These are phyloP conservation scores for Blastomussa wellsi DNA, from an alignment of 92 coral and sea anemone genomes.

Conservation along the genomic window DNA sequence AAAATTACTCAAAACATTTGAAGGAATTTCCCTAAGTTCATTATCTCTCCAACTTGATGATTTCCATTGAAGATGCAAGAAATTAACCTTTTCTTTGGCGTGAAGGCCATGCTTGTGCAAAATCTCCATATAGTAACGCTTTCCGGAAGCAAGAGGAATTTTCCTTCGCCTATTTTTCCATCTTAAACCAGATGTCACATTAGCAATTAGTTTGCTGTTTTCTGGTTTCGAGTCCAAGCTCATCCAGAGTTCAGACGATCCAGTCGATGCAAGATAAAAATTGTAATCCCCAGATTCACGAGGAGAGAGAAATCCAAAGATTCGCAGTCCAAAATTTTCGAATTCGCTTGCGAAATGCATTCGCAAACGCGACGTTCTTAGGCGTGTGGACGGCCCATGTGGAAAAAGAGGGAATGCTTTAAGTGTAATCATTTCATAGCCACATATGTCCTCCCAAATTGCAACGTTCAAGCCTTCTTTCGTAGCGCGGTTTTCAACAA, in stretches of 20 bases:
- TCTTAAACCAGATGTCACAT: neutral
- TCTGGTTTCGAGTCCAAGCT: constrained; percentile 66
- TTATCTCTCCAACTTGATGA: constrained; percentile 6
- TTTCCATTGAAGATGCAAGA: constrained; percentile 65
- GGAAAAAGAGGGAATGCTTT: constrained; percentile 72
- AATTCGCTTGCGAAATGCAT: constrained; percentile 39
- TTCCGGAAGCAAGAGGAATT: neutral
- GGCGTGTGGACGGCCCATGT: constrained; percentile 63
- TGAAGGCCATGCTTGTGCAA: constrained; percentile 67
- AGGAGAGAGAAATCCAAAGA: constrained; percentile 79
- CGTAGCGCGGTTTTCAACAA: neutral
- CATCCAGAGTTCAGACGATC: constrained; percentile 82
- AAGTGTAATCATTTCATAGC: neutral
- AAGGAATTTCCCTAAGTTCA: constrained; percentile 41
- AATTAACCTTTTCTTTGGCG: neutral
- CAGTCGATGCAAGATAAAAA: constrained; percentile 67
- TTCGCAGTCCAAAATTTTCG: constrained; percentile 68
- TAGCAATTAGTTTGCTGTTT: constrained; percentile 49
- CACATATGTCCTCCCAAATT: constrained; percentile 55
- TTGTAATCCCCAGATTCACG: constrained; percentile 38
- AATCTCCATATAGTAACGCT: constrained; percentile 75
- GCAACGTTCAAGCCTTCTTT: neutral
- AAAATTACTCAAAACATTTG: constrained; percentile 8
- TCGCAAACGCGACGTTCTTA: constrained; percentile 41
- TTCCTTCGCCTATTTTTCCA: neutral